Percentiles rank a stretch among this genome's conserved stretches.
Conservation (phyloP, 92 coral and sea anemone species). For the Epizoanthus scotinus region DNA sequence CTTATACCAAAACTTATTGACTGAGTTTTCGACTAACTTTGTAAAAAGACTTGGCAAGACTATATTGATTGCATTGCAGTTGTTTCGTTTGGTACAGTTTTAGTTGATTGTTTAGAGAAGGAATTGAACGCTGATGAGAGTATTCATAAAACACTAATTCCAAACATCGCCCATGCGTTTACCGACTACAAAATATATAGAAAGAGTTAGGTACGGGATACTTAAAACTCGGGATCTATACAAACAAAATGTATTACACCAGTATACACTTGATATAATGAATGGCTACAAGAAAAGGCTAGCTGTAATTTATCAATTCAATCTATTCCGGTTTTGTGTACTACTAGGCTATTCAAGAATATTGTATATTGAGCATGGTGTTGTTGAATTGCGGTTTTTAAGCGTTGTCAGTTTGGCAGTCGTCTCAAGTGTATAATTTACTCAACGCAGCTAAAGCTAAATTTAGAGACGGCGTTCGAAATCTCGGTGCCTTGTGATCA, state of each 20-base stretch:
- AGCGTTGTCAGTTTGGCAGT: neutral
- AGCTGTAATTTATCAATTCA: slow-evolving; percentile 40
- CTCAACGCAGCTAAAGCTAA: neutral
- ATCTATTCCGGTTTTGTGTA: slow-evolving; percentile 35
- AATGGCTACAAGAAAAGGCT: slow-evolving; percentile 28
- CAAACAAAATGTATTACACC: neutral
- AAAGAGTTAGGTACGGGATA: slow-evolving; percentile 16
- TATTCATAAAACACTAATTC: slow-evolving; percentile 20
- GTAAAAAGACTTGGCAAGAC: slow-evolving; percentile 10
- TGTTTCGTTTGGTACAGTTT: slow-evolving; percentile 17
- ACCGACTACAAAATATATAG: slow-evolving; percentile 5
- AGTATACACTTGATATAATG: slow-evolving; percentile 34
- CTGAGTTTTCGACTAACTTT: slow-evolving; percentile 3
- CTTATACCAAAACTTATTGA: slow-evolving; percentile 17
- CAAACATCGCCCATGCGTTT: slow-evolving; percentile 13
- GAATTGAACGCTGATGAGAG: slow-evolving; percentile 4
- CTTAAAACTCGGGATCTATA: slow-evolving; percentile 4
- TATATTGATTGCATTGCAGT: neutral
- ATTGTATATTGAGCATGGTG: slow-evolving; percentile 21
- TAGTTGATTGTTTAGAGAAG: slow-evolving; percentile 15
- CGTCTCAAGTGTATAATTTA: neutral
- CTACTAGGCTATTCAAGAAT: slow-evolving; percentile 34
- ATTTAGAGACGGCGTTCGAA: neutral
- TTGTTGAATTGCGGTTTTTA: neutral
- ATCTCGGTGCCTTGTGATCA: neutral